Evolutionary conservation across 2,797 vertebrate genomes (phyloP).

Genomic region (Myripristis jacobus): DNA sequence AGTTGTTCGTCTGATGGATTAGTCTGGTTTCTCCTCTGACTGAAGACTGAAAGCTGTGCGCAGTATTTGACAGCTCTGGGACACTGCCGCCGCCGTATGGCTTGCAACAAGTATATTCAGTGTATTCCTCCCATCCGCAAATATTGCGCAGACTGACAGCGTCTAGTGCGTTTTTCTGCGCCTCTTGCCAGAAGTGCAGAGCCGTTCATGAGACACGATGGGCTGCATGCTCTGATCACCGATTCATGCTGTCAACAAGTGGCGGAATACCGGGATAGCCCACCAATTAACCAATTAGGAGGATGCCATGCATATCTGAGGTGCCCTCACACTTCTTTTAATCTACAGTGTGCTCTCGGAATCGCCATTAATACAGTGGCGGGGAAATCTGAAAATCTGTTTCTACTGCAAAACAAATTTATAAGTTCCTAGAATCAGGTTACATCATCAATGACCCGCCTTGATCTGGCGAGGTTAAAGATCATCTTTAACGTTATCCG

Average conservation of each 20-base stretch:
- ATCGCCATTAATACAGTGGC: too few species aligned
- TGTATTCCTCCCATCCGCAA: conserved; percentile 61
- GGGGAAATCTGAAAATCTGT: too few species aligned
- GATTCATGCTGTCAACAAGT: conserved; percentile 71
- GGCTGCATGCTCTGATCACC: too few species aligned
- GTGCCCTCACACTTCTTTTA: not conserved
- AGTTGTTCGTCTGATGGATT: conserved; percentile 72
- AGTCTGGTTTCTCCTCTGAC: conserved; percentile 66
- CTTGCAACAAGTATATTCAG: conserved; percentile 77
- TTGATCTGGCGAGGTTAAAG: too few species aligned
- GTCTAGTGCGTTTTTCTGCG: conserved; percentile 52
- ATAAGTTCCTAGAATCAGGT: too few species aligned
- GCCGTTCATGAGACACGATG: too few species aligned
- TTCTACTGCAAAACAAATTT: not conserved
- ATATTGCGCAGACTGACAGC: conserved; percentile 67
- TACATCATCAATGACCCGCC: too few species aligned
- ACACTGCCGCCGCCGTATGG: conserved; percentile 73
- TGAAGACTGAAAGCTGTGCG: conserved; percentile 66
- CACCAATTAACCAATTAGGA: not conserved
- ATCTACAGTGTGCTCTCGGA: too few species aligned
- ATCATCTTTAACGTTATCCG: too few species aligned
- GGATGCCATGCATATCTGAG: not conserved
- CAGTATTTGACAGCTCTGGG: conserved; percentile 77
- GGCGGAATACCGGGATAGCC: conserved; percentile 39
- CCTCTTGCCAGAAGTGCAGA: conserved; percentile 35